These are phyloP conservation scores for Zophobas morio DNA, from an alignment of 1,140 invertebrate genomes.

Conservation along the genomic window DNA sequence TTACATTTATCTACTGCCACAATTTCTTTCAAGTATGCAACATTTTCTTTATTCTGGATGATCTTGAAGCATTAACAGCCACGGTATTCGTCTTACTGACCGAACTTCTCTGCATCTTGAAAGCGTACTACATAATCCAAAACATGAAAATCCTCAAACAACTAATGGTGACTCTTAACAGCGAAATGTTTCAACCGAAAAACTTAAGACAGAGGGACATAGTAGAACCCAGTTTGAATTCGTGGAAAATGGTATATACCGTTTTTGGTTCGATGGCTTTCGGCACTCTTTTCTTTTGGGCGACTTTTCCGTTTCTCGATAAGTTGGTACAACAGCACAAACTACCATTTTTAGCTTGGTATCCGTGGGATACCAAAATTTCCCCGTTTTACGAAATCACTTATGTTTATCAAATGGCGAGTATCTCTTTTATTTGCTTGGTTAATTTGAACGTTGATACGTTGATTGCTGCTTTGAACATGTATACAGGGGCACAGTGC, in stretches of 20 bases:
- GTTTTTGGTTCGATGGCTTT: not conserved
- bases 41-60: conserved; percentile 1
- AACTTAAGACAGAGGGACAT: not conserved
- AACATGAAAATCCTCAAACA: conserved; percentile 1
- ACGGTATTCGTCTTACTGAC: not conserved
- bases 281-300: conserved; percentile 1
- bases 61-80: not conserved
- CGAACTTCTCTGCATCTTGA: not conserved
- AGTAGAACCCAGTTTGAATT: not conserved
- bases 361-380: conserved; percentile 6
- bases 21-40: not conserved
- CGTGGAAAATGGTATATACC: not conserved
- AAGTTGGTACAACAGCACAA: not conserved
- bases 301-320: conserved; percentile 25
- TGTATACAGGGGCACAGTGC: conserved; percentile 6
- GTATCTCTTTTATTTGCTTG: not conserved
- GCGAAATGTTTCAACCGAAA: conserved; percentile 2
- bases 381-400: conserved; percentile 15
- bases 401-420: conserved; percentile 23
- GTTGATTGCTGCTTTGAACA: conserved; percentile 1
- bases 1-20: not conserved
- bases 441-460: not conserved
- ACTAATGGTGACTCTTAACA: not conserved
- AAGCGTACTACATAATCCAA: not conserved
- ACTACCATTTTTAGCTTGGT: conserved; percentile 27